phyloP scores from a whole-genome alignment of 1,140 invertebrate species.

The Eriosoma lanigerum region DNA sequence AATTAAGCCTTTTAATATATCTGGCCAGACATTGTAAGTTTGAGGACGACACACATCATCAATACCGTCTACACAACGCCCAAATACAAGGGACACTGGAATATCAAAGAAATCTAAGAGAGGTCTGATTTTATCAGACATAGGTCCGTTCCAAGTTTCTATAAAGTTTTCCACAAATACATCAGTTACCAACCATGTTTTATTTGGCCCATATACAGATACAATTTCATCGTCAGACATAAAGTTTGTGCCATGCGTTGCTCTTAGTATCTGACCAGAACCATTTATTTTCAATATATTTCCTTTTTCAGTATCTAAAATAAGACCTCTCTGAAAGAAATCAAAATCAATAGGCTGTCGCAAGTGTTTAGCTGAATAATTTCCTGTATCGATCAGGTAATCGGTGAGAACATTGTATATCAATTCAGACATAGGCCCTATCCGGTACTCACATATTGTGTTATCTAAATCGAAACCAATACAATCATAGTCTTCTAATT shows the following conservation, averaged over 20 bases:
- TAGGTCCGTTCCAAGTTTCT: slow-evolving; percentile 66
- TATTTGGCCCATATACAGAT: slow-evolving; percentile 65
- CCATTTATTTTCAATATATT: slow-evolving; percentile 70
- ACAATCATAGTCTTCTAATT: slow-evolving; percentile 68
- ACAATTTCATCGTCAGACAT: slow-evolving; percentile 65
- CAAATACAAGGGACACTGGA: slow-evolving; percentile 68
- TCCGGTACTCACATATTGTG: slow-evolving; percentile 70
- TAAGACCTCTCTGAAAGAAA: slow-evolving; percentile 74
- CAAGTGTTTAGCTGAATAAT: slow-evolving; percentile 64
- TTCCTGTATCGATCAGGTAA: slow-evolving; percentile 67
- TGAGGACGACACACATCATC: slow-evolving; percentile 62
- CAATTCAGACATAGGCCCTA: slow-evolving; percentile 65
- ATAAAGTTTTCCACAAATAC: slow-evolving; percentile 64
- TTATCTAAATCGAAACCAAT: slow-evolving; percentile 82
- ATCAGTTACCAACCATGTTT: slow-evolving; percentile 64
- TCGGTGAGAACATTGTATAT: slow-evolving; percentile 67
- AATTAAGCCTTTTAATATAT: slow-evolving; percentile 66
- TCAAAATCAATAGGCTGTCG: slow-evolving; percentile 62
- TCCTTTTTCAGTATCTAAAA: slow-evolving; percentile 73
- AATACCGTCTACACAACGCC: slow-evolving; percentile 70
- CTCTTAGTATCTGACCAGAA: slow-evolving; percentile 67
- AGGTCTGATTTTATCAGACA: slow-evolving; percentile 65
- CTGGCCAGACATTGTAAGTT: slow-evolving; percentile 68
- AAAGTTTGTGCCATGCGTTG: slow-evolving; percentile 69
- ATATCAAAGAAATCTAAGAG: slow-evolving; percentile 79